phyloP scores from a whole-genome alignment of 2,113 vertebrate genomes.

The Picathartes gymnocephalus region DNA sequence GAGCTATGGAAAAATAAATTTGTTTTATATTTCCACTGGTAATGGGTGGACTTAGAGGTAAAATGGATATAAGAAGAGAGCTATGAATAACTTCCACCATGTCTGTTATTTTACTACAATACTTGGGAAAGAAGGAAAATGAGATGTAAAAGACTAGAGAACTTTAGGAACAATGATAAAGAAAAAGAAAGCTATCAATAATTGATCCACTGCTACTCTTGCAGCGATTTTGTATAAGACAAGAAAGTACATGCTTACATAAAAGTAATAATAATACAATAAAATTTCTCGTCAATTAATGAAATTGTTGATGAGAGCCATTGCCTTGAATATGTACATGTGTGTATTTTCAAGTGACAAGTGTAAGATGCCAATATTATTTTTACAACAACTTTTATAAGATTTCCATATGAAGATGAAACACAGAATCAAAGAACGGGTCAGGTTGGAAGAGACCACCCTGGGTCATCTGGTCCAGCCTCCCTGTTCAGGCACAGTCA shows the following conservation, averaged over 20 bases:
- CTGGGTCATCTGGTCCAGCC: neutral
- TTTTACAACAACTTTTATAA: neutral
- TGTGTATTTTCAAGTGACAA: neutral
- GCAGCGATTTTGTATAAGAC: neutral
- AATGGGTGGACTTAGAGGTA: neutral
- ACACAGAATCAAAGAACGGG: neutral
- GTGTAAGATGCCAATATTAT: neutral
- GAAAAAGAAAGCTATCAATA: neutral
- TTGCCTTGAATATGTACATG: neutral
- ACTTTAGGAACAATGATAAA: neutral
- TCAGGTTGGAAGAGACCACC: neutral
- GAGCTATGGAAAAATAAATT: neutral
- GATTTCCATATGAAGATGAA: neutral
- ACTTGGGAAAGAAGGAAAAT: neutral
- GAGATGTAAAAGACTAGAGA: neutral
- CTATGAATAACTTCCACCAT: neutral
- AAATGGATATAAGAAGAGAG: neutral
- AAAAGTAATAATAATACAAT: neutral
- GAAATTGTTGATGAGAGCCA: neutral
- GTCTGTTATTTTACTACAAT: neutral
- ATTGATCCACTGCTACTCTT: neutral
- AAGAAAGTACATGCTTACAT: neutral
- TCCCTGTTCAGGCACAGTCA: neutral
- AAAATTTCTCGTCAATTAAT: neutral
- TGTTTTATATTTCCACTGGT: neutral